Conservation (phyloP, 2,797 vertebrate species). For the Stomatorhinus walkeri region DNA sequence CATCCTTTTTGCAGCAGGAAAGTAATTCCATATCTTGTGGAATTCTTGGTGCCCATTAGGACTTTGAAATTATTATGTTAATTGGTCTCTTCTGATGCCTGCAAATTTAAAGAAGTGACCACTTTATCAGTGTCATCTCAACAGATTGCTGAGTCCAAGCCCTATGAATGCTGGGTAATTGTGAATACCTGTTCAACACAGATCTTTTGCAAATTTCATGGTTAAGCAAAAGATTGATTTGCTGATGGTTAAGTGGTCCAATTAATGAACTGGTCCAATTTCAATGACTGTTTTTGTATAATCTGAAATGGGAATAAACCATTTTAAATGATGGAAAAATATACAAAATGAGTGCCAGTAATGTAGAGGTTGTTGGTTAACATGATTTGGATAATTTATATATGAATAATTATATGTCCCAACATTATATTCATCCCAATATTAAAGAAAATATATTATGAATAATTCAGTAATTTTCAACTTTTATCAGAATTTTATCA, state of each 20-base stretch:
- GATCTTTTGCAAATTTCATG: constrained; percentile 26
- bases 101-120: constrained; percentile 30
- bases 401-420: background rate
- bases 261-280: constrained; percentile 28
- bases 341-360: background rate
- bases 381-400: background rate
- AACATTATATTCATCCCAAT: background rate
- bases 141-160: constrained; percentile 17
- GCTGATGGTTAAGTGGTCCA: constrained; percentile 18
- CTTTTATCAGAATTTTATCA: background rate
- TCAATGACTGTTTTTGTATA: constrained; percentile 29
- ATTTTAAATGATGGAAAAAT: constrained; percentile 22
- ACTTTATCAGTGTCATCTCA: constrained; percentile 32
- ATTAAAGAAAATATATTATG: background rate
- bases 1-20: constrained; percentile 40
- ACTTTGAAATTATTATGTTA: constrained; percentile 32
- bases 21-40: constrained; percentile 27
- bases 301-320: constrained; percentile 20
- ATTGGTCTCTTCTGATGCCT: constrained; percentile 30
- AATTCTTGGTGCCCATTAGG: constrained; percentile 23
- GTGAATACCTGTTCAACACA: constrained; percentile 21
- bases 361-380: constrained; percentile 16
- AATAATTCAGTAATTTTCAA: background rate
- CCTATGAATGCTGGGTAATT: constrained; percentile 32
- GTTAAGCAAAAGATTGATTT: constrained; percentile 20